phyloP scores from a whole-genome alignment of 1,140 invertebrate species.

The Diorhabda sublineata region DNA sequence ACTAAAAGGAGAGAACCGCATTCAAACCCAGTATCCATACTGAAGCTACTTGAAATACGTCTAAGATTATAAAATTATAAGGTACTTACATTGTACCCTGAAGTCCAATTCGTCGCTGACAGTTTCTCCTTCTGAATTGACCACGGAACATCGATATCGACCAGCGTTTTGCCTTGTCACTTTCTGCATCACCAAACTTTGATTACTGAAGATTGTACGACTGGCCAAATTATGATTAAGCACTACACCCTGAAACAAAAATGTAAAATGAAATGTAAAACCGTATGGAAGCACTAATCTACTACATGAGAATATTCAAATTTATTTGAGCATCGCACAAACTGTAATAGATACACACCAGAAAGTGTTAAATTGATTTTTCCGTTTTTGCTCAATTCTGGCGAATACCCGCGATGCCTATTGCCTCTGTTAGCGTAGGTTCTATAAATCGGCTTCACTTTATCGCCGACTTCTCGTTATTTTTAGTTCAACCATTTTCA shows the following conservation, averaged over 20 bases:
- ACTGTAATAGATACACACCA: too few relatives aligned
- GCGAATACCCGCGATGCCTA: too few relatives aligned
- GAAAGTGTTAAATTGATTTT: too few relatives aligned
- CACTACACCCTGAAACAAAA: slow-evolving; percentile 59
- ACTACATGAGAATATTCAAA: slow-evolving; percentile 23
- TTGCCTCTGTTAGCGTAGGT: too few relatives aligned
- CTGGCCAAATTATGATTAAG: slow-evolving; percentile 74
- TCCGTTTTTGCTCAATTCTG: too few relatives aligned
- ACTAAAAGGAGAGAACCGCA: too few relatives aligned
- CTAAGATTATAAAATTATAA: neutral
- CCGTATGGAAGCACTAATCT: neutral
- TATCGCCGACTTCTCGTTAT: too few relatives aligned
- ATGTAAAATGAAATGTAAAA: neutral
- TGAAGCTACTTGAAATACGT: neutral
- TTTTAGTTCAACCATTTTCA: too few relatives aligned
- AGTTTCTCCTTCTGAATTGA: slow-evolving; percentile 75
- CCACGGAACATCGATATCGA: slow-evolving; percentile 75
- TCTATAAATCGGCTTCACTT: too few relatives aligned
- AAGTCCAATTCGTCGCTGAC: slow-evolving; percentile 72
- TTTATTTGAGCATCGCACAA: too few relatives aligned
- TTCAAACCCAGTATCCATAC: too few relatives aligned
- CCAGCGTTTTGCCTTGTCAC: slow-evolving; percentile 75
- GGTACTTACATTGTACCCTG: slow-evolving; percentile 77
- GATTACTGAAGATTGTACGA: slow-evolving; percentile 76
- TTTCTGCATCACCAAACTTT: slow-evolving; percentile 79